These are phyloP conservation scores for Drymodes brunneopygia DNA, from an alignment of 2,113 vertebrate species.

Conservation along the genomic window DNA sequence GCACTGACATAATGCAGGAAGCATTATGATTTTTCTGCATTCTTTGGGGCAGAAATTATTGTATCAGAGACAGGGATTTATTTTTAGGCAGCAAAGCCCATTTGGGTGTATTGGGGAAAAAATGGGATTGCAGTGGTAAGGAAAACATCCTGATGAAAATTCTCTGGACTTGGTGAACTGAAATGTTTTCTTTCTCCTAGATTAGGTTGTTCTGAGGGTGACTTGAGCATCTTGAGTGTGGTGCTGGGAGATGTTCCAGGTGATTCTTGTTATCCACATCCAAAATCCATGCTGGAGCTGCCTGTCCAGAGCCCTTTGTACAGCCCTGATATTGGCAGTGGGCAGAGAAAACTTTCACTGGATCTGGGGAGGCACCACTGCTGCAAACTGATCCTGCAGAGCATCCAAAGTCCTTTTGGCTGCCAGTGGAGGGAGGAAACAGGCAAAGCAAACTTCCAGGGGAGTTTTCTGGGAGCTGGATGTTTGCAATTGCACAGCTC, in stretches of 20 bases:
- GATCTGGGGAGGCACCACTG: not conserved
- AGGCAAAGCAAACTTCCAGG: not conserved
- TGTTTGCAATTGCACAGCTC: rapidly evolving
- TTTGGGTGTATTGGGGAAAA: not conserved
- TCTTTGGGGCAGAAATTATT: not conserved
- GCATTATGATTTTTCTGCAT: not conserved
- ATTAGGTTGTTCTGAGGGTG: not conserved
- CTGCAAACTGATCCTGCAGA: not conserved
- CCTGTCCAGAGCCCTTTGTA: not conserved
- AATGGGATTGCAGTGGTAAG: not conserved
- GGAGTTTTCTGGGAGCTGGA: not conserved
- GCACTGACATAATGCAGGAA: not conserved
- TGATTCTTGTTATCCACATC: not conserved
- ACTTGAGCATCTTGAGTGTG: not conserved
- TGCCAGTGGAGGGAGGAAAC: not conserved
- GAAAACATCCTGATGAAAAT: not conserved
- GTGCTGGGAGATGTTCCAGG: not conserved
- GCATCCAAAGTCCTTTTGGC: not conserved
- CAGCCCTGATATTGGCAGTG: not conserved
- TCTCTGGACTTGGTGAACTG: not conserved
- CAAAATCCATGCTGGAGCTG: not conserved
- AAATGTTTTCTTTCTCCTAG: not conserved
- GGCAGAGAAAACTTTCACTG: not conserved
- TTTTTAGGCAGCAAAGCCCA: not conserved
- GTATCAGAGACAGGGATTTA: not conserved